These are phyloP conservation scores for Pogonophryne albipinna DNA, from an alignment of 2,797 vertebrate genomes.

Conservation along the genomic window DNA sequence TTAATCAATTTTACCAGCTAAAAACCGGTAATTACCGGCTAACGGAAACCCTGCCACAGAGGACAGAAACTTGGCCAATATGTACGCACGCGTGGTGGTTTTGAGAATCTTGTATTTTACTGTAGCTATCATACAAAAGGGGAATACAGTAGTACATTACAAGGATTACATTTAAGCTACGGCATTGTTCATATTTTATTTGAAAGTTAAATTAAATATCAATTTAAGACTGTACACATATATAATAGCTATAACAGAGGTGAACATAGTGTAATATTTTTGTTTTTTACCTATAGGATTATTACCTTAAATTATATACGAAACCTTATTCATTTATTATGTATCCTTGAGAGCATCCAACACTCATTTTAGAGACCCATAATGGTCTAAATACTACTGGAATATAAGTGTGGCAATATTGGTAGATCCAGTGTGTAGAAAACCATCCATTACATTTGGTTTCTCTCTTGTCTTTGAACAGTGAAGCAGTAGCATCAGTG, in stretches of 20 bases:
- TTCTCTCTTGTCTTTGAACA: constrained; percentile 28
- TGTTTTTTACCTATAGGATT: too few relatives aligned
- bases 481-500: constrained; percentile 3
- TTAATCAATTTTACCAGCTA: too few relatives aligned
- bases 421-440: not conserved
- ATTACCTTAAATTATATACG: too few relatives aligned
- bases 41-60: too few relatives aligned
- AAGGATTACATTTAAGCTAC: not conserved
- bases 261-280: too few relatives aligned
- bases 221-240: not conserved
- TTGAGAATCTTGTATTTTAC: not conserved
- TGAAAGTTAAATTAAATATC: too few relatives aligned
- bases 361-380: not conserved
- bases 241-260: constrained; percentile 3
- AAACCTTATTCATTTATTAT: too few relatives aligned
- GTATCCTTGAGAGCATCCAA: not conserved
- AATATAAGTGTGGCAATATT: not conserved
- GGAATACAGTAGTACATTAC: not conserved
- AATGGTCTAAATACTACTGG: not conserved
- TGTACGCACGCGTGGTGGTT: constrained; percentile 10
- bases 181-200: not conserved
- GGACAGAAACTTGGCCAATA: not conserved
- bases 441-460: not conserved
- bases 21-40: too few relatives aligned
- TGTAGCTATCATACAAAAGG: not conserved